Conservation (phyloP, 2,797 vertebrate genomes). For the Gila robusta region DNA sequence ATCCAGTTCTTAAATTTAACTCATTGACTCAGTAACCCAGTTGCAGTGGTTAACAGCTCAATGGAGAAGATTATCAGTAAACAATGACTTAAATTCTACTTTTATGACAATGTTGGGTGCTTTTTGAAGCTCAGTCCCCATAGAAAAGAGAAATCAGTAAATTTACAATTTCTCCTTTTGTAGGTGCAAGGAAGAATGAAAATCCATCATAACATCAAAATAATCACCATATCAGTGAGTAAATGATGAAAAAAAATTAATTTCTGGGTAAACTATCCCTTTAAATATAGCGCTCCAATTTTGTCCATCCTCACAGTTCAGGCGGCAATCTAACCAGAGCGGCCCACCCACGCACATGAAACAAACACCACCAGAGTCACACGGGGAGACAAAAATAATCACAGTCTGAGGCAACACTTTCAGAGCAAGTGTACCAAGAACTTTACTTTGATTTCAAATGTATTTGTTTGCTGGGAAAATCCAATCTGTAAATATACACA, state of each 20-base stretch:
- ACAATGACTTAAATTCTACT: neutral
- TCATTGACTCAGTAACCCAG: neutral
- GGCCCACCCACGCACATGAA: conserved; percentile 44
- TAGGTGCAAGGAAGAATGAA: neutral
- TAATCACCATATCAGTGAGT: neutral
- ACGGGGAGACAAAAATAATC: conserved; percentile 33
- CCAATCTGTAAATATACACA: conserved; percentile 40
- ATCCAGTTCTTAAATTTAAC: neutral
- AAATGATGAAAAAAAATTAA: neutral
- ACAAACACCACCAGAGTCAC: conserved; percentile 29
- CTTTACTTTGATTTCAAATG: conserved; percentile 31
- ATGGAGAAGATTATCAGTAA: neutral
- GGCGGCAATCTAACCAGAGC: conserved; percentile 19
- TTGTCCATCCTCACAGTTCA: neutral
- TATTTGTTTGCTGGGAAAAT: conserved; percentile 39
- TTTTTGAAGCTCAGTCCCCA: neutral
- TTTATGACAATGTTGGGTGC: neutral
- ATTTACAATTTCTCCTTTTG: neutral
- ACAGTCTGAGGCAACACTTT: conserved; percentile 37
- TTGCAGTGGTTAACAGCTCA: neutral
- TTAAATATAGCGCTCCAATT: neutral
- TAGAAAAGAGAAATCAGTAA: neutral
- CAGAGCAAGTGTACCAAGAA: conserved; percentile 12
- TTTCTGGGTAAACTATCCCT: neutral
- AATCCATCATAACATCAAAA: neutral